These are phyloP conservation scores for Neolamprologus sp. DNA, from an alignment of 2,113 vertebrate genomes.

Conservation along the genomic window DNA sequence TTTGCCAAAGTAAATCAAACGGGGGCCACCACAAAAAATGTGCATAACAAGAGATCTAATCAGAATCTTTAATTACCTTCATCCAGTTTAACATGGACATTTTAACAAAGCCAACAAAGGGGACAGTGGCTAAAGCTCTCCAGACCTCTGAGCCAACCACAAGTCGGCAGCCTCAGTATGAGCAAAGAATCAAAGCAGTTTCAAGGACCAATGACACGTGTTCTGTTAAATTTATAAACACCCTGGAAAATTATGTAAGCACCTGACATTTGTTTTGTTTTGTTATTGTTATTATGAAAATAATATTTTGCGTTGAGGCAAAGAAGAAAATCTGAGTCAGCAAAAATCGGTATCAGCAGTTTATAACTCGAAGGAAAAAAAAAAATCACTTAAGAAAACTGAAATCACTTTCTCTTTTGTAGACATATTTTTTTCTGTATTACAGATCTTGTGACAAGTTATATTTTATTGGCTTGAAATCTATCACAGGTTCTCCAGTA, in stretches of 20 bases:
- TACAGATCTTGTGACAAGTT: background rate
- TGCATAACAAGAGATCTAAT: background rate
- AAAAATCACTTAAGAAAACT: background rate
- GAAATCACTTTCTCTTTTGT: background rate
- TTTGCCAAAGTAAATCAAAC: background rate
- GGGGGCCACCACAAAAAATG: background rate
- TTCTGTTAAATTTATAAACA: background rate
- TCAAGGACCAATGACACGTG: background rate
- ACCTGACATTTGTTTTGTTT: background rate
- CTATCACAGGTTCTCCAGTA: background rate
- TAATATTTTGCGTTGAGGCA: background rate
- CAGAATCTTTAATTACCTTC: background rate
- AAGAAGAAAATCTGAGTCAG: background rate
- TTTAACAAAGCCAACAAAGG: background rate
- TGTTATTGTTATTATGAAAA: background rate
- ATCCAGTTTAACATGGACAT: background rate
- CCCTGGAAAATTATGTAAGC: background rate
- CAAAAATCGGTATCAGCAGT: background rate
- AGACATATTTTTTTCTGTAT: background rate
- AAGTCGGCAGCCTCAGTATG: background rate
- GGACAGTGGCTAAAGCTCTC: background rate
- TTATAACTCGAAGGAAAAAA: background rate
- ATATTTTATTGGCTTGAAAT: background rate
- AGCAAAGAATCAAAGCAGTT: background rate
- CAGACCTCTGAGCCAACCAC: background rate